Conservation (phyloP, 2,113 vertebrate species). For the Hydropotes inermis region DNA sequence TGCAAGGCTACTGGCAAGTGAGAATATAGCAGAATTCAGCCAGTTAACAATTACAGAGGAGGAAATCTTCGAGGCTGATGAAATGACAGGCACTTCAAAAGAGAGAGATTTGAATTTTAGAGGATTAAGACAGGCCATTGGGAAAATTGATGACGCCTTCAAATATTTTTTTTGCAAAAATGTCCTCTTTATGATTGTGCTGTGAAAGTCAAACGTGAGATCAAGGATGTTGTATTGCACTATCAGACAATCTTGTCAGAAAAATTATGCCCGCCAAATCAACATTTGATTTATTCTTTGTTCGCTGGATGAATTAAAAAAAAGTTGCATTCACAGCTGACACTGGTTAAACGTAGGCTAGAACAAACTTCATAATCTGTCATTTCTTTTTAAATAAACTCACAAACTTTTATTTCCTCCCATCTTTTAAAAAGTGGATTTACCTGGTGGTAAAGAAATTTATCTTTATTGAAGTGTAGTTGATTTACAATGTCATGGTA, state of each 20-base stretch:
- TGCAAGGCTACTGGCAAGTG: neutral
- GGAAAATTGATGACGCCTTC: slow-evolving; percentile 63
- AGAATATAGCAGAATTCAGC: neutral
- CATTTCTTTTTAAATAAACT: slow-evolving; percentile 28
- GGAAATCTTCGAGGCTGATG: neutral
- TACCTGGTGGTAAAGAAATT: neutral
- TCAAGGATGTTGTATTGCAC: neutral
- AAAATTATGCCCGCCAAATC: slow-evolving; percentile 35
- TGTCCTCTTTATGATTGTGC: slow-evolving; percentile 41
- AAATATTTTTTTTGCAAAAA: slow-evolving; percentile 36
- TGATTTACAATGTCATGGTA: neutral
- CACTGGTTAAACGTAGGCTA: neutral
- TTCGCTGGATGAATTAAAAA: slow-evolving; percentile 42
- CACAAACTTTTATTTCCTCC: neutral
- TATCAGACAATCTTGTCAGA: slow-evolving; percentile 54
- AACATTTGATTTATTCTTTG: slow-evolving; percentile 17
- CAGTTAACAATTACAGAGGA: slow-evolving; percentile 21
- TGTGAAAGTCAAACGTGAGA: slow-evolving; percentile 37
- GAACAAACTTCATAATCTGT: neutral
- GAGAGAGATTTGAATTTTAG: slow-evolving; percentile 52
- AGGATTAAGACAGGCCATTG: slow-evolving; percentile 62
- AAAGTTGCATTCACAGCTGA: neutral
- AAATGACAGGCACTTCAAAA: slow-evolving; percentile 57
- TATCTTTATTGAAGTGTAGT: neutral
- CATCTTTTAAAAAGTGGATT: neutral